Evolutionary conservation across 2,888 invertebrate genomes (phyloP).

Genomic region (Chrysolina oricalcia): DNA sequence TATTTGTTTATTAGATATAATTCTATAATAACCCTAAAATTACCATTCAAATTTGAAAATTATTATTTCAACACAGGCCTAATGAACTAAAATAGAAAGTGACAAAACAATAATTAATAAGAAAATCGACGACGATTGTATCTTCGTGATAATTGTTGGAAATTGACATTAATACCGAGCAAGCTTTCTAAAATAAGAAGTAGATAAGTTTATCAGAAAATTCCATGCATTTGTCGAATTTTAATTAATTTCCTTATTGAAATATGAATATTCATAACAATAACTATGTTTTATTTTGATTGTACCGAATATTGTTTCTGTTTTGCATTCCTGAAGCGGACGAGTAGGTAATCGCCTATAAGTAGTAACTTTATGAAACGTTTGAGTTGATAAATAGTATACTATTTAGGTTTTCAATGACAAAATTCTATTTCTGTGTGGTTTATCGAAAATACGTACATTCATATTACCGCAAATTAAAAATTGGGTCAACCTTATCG

Average conservation of each 20-base stretch:
- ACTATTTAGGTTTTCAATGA: not conserved
- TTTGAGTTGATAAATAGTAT: too few species aligned
- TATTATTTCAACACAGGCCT: too few species aligned
- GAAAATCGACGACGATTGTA: not conserved
- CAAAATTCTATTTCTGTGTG: not conserved
- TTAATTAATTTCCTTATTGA: not conserved
- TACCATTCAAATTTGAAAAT: too few species aligned
- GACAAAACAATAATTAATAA: not conserved
- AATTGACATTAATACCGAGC: not conserved
- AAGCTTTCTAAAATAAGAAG: conserved; percentile 2
- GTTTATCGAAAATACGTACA: not conserved
- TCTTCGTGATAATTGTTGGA: not conserved
- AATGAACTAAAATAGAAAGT: not conserved
- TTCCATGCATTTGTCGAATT: not conserved
- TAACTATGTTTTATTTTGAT: not conserved
- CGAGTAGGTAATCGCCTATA: too few species aligned
- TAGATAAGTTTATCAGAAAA: not conserved
- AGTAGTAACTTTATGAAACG: too few species aligned
- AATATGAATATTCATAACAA: not conserved
- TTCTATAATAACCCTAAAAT: too few species aligned
- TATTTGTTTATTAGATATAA: too few species aligned
- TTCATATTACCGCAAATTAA: not conserved
- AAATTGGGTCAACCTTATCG: conserved; percentile 17
- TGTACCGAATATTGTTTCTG: not conserved
- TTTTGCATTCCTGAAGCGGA: not conserved